Base-by-base conservation (phyloP, 2,797 vertebrate genomes). In the Hozukius guyotensis region DNA sequence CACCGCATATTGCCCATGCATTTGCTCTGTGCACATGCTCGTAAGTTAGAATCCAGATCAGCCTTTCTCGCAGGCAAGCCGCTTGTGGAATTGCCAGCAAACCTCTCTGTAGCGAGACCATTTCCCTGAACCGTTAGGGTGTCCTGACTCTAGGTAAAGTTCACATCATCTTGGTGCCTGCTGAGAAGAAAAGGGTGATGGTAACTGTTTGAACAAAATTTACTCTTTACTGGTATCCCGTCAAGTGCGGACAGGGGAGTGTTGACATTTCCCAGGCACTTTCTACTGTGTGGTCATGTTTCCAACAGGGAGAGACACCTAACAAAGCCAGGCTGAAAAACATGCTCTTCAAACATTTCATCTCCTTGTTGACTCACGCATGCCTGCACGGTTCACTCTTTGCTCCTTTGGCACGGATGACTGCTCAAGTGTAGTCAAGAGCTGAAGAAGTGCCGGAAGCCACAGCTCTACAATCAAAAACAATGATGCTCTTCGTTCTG, bases 261-360 rank as follows among this genome's bases (percentile, higher is more conserved):
- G 93, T 96, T 95, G 95, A 95, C 93, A 92, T 95, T 96, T 96
- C 95, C 94, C 95, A 96, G 92, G 91, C 87, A 65, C 73, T 83
- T 65, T 68, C 78, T 71, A 75, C 80, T 83, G 76, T 91, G 82
- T 90, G 79, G 85, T 84, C 82, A 85, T 77, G 77, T 80, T 83
- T 89, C 78, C 84, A 82, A 85, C 89, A 80, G 85, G 60, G 22
- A 75, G 13, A 60, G 84, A 78, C 82, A 57, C 20, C 67, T 12
- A 78, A 84, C 67, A 89, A 91, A 91, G 71, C 53, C 72, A n/a
- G 76, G 57, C 42, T 73, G 81, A 66, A 75, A 89, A 82, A 85
- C 55, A 60, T 32, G 24, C 32, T 69, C 52, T 81, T 78, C 61
- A 86, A 63, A 87, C 60, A 31, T 71, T 75, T n/a, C 57, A 64